A percentile compares a stretch with the other conserved stretches of the same genome.
phyloP scores from a whole-genome alignment of 1,140 invertebrate species.

The Procambarus virginalis region DNA sequence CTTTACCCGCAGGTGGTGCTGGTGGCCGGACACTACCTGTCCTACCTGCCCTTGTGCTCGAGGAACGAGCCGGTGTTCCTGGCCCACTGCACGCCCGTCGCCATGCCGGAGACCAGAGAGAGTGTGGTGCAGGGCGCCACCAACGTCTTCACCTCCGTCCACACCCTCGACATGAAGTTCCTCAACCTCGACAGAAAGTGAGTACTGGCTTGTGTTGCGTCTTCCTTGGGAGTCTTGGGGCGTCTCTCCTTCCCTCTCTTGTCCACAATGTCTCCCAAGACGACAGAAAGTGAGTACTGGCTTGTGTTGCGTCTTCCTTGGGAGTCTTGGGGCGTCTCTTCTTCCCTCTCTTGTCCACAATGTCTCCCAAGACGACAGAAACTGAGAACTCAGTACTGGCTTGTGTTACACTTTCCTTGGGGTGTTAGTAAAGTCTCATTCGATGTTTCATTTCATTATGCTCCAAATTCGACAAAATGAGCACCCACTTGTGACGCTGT shows the following conservation, averaged over 20 bases:
- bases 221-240: too few relatives aligned
- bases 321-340: too few relatives aligned
- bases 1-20: conserved; percentile 88
- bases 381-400: neutral
- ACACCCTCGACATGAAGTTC: conserved; percentile 99
- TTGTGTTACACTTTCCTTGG: neutral
- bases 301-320: neutral
- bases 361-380: neutral
- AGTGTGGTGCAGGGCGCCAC: conserved; percentile 86
- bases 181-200: conserved; percentile 96
- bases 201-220: conserved; percentile 75
- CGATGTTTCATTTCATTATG: too few relatives aligned
- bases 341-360: neutral
- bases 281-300: too few relatives aligned
- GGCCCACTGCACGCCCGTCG: conserved; percentile 97
- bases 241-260: neutral
- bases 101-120: conserved; percentile 95
- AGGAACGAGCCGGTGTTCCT: conserved; percentile 97
- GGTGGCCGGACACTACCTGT: conserved; percentile 95
- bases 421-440: too few relatives aligned
- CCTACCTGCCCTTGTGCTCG: conserved; percentile 92
- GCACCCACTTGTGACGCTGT: too few relatives aligned
- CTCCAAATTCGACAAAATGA: too few relatives aligned
- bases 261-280: neutral
- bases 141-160: conserved; percentile 96